Evolutionary conservation across 2,888 invertebrate species (phyloP).

Genomic region (Iphiclides podalirius): DNA sequence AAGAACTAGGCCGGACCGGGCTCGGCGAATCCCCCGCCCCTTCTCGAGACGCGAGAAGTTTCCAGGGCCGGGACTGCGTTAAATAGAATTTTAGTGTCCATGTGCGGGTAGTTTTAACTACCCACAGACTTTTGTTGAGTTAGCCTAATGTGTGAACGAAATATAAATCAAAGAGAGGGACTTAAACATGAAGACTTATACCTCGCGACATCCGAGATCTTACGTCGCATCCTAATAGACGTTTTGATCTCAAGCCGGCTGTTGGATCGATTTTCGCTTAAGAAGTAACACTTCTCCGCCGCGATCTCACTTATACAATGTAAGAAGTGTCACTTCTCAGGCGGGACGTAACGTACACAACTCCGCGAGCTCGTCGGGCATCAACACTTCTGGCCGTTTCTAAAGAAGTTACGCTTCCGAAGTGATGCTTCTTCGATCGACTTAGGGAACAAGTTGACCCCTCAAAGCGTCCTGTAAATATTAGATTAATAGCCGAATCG

Average conservation of each 20-base stretch:
- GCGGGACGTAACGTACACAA: too few relatives aligned
- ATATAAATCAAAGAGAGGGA: too few relatives aligned
- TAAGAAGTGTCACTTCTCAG: background rate
- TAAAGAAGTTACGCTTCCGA: background rate
- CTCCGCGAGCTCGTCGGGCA: too few relatives aligned
- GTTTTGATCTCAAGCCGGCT: background rate
- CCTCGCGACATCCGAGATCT: too few relatives aligned
- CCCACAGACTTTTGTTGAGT: background rate
- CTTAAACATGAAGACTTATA: too few relatives aligned
- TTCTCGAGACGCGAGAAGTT: background rate
- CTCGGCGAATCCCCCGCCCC: background rate
- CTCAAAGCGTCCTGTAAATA: conserved; percentile 4
- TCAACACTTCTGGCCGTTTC: background rate
- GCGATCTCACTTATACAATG: background rate
- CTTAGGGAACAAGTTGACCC: conserved; percentile 14
- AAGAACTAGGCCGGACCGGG: conserved; percentile 46
- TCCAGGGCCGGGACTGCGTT: too few relatives aligned
- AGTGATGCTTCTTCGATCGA: background rate
- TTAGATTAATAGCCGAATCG: conserved; percentile 5
- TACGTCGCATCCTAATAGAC: too few relatives aligned
- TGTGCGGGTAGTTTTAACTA: background rate
- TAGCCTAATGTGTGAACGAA: too few relatives aligned
- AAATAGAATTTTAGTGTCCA: background rate
- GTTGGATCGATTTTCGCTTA: background rate
- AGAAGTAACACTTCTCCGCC: background rate